A percentile compares a stretch with the other conserved stretches of the same genome.
Evolutionary conservation across 2,113 vertebrate genomes (phyloP).

Genomic region (Leucosticte australis): DNA sequence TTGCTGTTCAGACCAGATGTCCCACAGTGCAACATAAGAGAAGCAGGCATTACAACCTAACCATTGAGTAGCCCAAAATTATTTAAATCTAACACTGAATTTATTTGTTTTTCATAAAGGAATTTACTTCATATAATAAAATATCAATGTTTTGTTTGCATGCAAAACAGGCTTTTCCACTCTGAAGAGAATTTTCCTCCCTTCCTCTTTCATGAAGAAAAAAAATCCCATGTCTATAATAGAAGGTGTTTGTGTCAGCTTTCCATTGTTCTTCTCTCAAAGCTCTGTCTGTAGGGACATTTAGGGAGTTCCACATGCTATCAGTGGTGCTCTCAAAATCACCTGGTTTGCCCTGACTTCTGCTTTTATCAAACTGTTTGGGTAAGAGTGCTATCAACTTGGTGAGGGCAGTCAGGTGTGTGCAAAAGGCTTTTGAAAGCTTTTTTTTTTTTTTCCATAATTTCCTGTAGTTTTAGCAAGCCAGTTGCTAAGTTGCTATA

Average conservation of each 20-base stretch:
- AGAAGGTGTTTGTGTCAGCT: background rate
- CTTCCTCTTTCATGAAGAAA: background rate
- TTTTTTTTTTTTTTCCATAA: background rate
- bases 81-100: background rate
- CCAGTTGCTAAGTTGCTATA: background rate
- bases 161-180: background rate
- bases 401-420: background rate
- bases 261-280: background rate
- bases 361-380: background rate
- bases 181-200: background rate
- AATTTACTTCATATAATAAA: background rate
- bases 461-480: background rate
- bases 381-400: fast-evolving
- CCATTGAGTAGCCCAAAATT: background rate
- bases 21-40: background rate
- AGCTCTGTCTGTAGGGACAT: background rate
- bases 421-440: background rate
- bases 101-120: background rate
- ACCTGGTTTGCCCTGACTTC: background rate
- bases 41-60: background rate
- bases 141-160: background rate
- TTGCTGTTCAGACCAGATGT: background rate
- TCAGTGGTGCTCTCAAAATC: background rate
- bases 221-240: fast-evolving
- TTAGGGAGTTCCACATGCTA: background rate